phyloP scores from a whole-genome alignment of 2,797 vertebrate species.

The Gorsachius magnificus region DNA sequence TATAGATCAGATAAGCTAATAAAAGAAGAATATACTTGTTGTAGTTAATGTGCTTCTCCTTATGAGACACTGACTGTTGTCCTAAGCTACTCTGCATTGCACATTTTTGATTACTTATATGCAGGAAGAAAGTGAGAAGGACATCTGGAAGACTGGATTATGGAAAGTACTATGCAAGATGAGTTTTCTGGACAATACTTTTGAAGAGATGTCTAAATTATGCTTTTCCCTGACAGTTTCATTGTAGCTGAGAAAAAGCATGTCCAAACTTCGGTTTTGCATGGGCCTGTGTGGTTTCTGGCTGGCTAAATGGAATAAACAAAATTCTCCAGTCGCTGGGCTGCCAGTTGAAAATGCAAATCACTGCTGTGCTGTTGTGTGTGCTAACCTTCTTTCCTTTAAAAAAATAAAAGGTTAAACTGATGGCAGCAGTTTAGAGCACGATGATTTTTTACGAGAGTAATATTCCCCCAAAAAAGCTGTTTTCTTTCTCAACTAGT shows the following conservation, averaged over 20 bases:
- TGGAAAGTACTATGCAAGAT: neutral
- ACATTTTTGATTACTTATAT: neutral
- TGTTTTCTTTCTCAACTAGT: neutral
- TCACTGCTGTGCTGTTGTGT: neutral
- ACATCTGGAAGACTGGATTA: neutral
- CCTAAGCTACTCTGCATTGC: neutral
- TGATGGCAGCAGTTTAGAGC: neutral
- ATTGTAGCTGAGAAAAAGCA: neutral
- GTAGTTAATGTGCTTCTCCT: neutral
- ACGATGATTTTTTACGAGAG: neutral
- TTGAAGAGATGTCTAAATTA: neutral
- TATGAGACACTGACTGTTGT: neutral
- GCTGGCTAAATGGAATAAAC: neutral
- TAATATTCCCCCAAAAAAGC: neutral
- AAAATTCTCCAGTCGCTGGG: neutral
- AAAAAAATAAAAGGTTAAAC: neutral
- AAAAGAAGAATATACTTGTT: neutral
- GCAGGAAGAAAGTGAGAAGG: neutral
- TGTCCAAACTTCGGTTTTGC: neutral
- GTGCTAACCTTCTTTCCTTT: neutral
- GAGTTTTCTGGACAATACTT: neutral
- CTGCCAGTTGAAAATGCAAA: neutral
- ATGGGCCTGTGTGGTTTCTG: neutral
- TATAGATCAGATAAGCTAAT: neutral
- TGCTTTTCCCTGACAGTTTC: neutral